phyloP scores from a whole-genome alignment of 2,888 invertebrate genomes.

The Amiota communis region DNA sequence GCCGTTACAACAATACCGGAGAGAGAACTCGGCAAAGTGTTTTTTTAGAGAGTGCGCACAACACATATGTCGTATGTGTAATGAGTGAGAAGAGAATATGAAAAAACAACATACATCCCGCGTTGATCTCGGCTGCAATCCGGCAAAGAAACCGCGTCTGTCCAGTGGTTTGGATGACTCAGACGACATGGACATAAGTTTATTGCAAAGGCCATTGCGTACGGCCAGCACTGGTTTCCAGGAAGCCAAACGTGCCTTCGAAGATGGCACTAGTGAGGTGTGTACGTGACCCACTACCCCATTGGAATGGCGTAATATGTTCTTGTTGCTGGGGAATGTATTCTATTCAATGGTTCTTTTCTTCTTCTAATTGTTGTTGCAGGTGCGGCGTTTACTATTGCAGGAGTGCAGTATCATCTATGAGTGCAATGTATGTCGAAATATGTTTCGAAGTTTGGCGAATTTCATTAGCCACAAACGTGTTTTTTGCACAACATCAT shows the following conservation, averaged over 20 bases:
- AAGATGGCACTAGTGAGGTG: constrained; percentile 83
- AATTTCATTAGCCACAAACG: constrained; percentile 94
- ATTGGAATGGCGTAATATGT: constrained; percentile 49
- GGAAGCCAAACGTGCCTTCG: constrained; percentile 82
- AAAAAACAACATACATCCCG: constrained; percentile 52
- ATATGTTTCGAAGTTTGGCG: constrained; percentile 88
- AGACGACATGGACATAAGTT: constrained; percentile 76
- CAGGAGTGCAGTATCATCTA: constrained; percentile 91
- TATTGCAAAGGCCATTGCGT: constrained; percentile 79
- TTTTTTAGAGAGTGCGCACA: background rate
- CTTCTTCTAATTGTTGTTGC: constrained; percentile 37
- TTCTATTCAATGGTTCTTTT: constrained; percentile 20
- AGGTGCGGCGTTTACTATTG: constrained; percentile 83
- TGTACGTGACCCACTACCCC: constrained; percentile 53
- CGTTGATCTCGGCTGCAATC: constrained; percentile 50
- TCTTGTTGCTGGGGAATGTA: constrained; percentile 8
- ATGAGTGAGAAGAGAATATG: constrained; percentile 40
- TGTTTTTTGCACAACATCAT: constrained; percentile 78
- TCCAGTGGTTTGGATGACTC: constrained; percentile 46
- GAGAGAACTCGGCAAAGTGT: background rate
- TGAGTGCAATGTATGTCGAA: constrained; percentile 91
- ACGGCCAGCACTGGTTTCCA: constrained; percentile 81
- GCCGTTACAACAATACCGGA: too few species aligned
- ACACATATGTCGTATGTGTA: background rate
- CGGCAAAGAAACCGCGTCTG: background rate